Percentiles rank a stretch among this genome's conserved stretches.
These are phyloP conservation scores for Cricetomys ansorgei DNA, from an alignment of 2,113 vertebrate genomes.

Conservation along the genomic window DNA sequence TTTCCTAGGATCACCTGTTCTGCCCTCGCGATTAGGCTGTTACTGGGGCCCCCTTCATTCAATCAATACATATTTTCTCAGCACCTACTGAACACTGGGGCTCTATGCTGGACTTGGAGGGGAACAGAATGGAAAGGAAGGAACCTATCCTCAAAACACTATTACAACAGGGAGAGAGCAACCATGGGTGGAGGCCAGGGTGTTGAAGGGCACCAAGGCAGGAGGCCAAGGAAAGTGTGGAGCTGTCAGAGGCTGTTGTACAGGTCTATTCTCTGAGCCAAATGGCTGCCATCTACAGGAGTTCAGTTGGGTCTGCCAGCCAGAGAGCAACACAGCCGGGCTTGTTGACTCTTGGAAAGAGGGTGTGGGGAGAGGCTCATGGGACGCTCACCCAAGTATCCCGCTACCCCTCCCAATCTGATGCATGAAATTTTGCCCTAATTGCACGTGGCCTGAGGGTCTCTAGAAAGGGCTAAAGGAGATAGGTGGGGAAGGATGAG, in stretches of 20 bases:
- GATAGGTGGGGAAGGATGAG: neutral
- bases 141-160: neutral
- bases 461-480: neutral
- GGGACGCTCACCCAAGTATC: neutral
- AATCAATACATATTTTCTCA: too few species aligned
- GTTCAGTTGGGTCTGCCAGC: neutral
- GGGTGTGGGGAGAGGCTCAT: neutral
- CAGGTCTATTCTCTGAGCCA: neutral
- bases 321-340: neutral
- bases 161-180: neutral
- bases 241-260: neutral
- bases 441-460: neutral
- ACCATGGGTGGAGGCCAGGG: fast-evolving
- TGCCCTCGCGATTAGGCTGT: neutral
- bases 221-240: neutral
- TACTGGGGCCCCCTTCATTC: neutral
- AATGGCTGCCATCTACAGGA: neutral
- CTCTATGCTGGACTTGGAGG: neutral
- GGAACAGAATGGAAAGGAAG: neutral
- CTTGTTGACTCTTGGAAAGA: neutral
- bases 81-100: neutral
- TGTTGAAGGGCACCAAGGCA: neutral
- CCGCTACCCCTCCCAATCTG: neutral
- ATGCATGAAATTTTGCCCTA: neutral
- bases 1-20: neutral